Evolutionary conservation across 2,888 invertebrate genomes (phyloP).

Genomic region (Apeira syringaria): DNA sequence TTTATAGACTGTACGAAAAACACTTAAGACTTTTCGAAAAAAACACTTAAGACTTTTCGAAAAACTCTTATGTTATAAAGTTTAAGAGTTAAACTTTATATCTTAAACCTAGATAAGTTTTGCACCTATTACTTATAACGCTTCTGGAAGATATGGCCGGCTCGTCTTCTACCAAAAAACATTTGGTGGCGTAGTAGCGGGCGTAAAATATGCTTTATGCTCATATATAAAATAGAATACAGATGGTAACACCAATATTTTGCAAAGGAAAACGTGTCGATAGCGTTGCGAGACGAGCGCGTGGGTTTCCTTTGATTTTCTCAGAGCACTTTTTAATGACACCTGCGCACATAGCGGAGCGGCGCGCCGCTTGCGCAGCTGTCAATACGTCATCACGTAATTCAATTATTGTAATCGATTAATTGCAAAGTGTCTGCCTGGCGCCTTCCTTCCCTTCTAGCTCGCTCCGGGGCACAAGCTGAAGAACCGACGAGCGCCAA

Average conservation of each 20-base stretch:
- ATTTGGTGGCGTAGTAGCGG: no score
- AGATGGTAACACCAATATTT: conserved; percentile 62
- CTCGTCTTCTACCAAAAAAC: no score
- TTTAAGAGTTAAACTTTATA: no score
- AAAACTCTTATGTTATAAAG: no score
- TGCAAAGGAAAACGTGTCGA: conserved; percentile 57
- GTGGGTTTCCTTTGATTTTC: conserved; percentile 74
- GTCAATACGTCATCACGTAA: conserved; percentile 69
- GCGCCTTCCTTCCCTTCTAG: conserved; percentile 54
- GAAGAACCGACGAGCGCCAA: conserved; percentile 24
- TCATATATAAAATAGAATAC: conserved; percentile 39
- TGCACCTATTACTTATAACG: no score
- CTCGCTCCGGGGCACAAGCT: conserved; percentile 33
- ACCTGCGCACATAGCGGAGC: conserved; percentile 65
- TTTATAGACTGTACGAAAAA: no score
- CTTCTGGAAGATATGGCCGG: no score
- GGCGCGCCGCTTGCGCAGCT: conserved; percentile 67
- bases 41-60: no score
- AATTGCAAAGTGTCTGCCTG: conserved; percentile 65
- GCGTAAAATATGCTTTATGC: conserved; percentile 35
- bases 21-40: no score
- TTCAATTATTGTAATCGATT: conserved; percentile 74
- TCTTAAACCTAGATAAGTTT: no score
- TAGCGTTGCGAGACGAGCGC: conserved; percentile 48
- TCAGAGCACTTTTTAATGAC: conserved; percentile 56